These are phyloP conservation scores for Anodontia alba DNA, from an alignment of 2,888 invertebrate genomes.

Conservation along the genomic window DNA sequence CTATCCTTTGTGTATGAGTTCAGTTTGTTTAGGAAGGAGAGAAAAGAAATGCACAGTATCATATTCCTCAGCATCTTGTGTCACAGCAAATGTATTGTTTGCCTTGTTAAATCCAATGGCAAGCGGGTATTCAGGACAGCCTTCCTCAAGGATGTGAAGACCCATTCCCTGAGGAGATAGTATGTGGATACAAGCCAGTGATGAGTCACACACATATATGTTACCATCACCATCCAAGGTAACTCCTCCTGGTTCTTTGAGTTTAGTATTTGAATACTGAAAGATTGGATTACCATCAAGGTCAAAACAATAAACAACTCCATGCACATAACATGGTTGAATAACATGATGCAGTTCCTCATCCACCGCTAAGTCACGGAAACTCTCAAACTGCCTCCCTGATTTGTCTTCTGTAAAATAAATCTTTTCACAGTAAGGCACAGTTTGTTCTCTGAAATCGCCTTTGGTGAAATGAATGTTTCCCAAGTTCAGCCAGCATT, in stretches of 20 bases:
- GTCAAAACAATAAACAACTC: background rate
- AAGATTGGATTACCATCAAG: background rate
- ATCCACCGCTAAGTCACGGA: background rate
- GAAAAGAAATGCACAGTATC: background rate
- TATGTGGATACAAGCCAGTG: background rate
- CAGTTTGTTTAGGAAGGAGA: background rate
- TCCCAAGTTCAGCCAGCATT: background rate
- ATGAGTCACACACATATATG: background rate
- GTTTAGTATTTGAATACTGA: background rate
- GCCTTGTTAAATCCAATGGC: background rate
- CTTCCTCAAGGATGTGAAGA: background rate
- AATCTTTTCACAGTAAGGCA: constrained; percentile 4
- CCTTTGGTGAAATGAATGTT: background rate
- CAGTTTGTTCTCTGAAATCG: background rate
- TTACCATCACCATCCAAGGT: background rate
- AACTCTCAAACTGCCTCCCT: background rate
- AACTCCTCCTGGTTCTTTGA: background rate
- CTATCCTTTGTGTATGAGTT: no score
- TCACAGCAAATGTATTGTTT: background rate
- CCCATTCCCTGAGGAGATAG: background rate
- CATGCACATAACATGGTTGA: background rate
- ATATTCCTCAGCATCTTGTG: background rate
- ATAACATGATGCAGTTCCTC: background rate
- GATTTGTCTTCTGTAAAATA: background rate
- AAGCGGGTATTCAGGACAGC: background rate